Evolutionary conservation across 2,888 invertebrate genomes (phyloP).

Genomic region (Agriopis marginaria): DNA sequence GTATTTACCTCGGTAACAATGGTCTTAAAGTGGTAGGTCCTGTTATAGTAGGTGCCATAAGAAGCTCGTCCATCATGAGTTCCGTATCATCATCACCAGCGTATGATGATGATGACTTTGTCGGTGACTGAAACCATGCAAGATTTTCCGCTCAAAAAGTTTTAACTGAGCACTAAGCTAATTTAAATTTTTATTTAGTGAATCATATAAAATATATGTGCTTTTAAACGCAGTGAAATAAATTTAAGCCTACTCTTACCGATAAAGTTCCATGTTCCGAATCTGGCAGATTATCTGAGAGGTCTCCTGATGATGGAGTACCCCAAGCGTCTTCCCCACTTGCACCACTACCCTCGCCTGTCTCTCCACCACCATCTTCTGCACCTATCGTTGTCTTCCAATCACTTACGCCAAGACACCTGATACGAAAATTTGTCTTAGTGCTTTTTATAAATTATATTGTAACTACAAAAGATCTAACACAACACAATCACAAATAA

Average conservation of each 20-base stretch:
- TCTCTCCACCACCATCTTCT: slow-evolving; percentile 88
- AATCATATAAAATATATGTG: background rate
- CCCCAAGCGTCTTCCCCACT: slow-evolving; percentile 96
- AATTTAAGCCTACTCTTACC: slow-evolving; percentile 69
- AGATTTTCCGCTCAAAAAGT: slow-evolving; percentile 59
- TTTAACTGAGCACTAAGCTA: slow-evolving; percentile 38
- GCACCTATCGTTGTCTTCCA: slow-evolving; percentile 82
- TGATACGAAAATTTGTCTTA: slow-evolving; percentile 37
- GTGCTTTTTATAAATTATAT: background rate
- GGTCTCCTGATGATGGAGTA: slow-evolving; percentile 94
- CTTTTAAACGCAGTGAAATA: too few species aligned
- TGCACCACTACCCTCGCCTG: slow-evolving; percentile 93
- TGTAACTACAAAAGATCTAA: slow-evolving; percentile 4
- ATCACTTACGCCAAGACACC: slow-evolving; percentile 85
- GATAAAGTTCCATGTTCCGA: slow-evolving; percentile 89
- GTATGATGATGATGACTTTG: slow-evolving; percentile 89
- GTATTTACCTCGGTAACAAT: slow-evolving; percentile 87
- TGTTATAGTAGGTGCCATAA: slow-evolving; percentile 92
- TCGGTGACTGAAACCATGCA: slow-evolving; percentile 84
- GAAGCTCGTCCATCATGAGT: slow-evolving; percentile 92
- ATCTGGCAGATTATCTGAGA: slow-evolving; percentile 91
- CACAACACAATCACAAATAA: slow-evolving; percentile 11
- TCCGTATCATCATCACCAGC: slow-evolving; percentile 92
- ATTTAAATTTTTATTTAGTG: background rate
- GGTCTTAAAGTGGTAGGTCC: slow-evolving; percentile 90